Evolutionary conservation across 1,140 invertebrate genomes (phyloP).

Genomic region (Brachionus sp.): DNA sequence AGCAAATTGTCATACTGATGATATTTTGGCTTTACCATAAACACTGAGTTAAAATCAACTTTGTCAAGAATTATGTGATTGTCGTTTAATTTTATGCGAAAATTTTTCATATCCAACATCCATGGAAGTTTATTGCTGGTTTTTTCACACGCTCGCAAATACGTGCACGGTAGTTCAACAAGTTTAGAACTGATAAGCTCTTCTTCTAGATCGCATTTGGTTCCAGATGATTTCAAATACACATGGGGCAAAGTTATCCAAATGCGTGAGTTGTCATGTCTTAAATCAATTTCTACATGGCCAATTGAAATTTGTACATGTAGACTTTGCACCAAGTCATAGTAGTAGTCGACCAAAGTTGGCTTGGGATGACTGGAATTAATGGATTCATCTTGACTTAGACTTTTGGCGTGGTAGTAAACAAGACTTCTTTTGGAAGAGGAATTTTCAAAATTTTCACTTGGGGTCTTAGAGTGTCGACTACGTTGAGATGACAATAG

Average conservation of each 20-base stretch:
- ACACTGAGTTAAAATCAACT: background rate
- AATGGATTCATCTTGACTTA: background rate
- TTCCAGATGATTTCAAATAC: background rate
- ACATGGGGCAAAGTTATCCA: background rate
- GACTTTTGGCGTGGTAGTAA: background rate
- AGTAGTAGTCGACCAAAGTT: constrained; percentile 20
- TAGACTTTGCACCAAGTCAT: constrained; percentile 19
- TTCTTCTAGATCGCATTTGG: constrained; percentile 35
- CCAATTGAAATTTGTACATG: constrained; percentile 42
- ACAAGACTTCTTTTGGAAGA: constrained; percentile 24
- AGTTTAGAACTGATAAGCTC: constrained; percentile 10
- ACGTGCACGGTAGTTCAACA: constrained; percentile 16
- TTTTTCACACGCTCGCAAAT: constrained; percentile 41
- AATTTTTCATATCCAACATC: background rate
- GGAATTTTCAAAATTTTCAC: constrained; percentile 10
- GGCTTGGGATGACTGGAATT: background rate
- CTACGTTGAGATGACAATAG: background rate
- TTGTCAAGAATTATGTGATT: background rate
- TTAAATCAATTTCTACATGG: background rate
- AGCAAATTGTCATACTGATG: constrained; percentile 42
- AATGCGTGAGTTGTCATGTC: background rate
- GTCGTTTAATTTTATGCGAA: background rate
- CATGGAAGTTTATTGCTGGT: constrained; percentile 42
- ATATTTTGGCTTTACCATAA: constrained; percentile 33
- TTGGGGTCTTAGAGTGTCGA: background rate